A percentile compares a stretch with the other conserved stretches of the same genome.
Conservation (phyloP, 2,888 invertebrate species). For the Hofmannophila pseudospretella region DNA sequence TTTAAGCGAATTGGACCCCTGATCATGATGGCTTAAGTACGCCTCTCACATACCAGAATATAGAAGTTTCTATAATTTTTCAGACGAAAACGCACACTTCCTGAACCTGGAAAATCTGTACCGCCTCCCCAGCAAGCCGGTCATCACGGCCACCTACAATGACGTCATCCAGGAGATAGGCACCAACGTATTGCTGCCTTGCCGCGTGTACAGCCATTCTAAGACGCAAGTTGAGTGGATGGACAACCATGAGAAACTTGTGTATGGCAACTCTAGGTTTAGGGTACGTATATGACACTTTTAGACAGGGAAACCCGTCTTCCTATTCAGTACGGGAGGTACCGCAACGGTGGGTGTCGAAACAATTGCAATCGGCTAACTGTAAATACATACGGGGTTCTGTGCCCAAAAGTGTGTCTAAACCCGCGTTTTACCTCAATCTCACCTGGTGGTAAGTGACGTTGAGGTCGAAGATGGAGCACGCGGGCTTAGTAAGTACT, state of each 20-base stretch:
- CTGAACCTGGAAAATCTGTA: conserved; percentile 58
- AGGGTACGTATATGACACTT: conserved; percentile 43
- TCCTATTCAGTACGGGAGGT: not conserved
- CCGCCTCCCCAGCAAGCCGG: conserved; percentile 57
- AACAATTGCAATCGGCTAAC: too few species aligned
- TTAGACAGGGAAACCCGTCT: too few species aligned
- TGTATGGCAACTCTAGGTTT: conserved; percentile 69
- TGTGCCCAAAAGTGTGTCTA: too few species aligned
- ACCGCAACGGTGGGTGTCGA: too few species aligned
- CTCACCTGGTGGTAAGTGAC: too few species aligned
- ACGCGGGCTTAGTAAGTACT: too few species aligned
- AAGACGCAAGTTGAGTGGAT: conserved; percentile 82
- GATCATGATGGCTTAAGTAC: too few species aligned
- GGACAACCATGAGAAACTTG: conserved; percentile 73
- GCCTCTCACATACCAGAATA: too few species aligned
- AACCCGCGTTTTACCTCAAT: too few species aligned
- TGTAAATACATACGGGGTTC: not conserved
- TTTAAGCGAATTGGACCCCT: too few species aligned
- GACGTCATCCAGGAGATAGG: conserved; percentile 78
- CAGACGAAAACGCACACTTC: conserved; percentile 38
- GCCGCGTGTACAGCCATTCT: conserved; percentile 81
- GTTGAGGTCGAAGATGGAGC: too few species aligned
- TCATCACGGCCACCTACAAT: conserved; percentile 73
- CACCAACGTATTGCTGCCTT: conserved; percentile 81
- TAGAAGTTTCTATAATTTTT: too few species aligned